Base-by-base conservation (phyloP, 2,113 vertebrate genomes). In the Notothenia coriiceps region DNA sequence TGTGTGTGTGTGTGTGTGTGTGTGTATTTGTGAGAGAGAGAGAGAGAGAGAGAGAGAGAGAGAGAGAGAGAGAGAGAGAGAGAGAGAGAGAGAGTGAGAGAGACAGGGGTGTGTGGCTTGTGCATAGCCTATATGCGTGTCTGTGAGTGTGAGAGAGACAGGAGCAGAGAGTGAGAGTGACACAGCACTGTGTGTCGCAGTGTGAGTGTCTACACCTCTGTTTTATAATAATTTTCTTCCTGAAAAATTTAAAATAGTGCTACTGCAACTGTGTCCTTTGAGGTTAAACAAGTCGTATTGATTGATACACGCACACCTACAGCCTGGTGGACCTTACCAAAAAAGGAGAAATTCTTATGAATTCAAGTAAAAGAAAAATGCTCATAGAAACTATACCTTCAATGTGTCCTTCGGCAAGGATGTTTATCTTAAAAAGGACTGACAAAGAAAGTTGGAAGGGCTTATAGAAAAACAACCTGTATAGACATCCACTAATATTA, bases 101-200 rank as follows among this genome's bases (percentile, higher is more conserved):
- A 60, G n/a, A 55, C 29, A 66, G 59, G 4, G 54, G 69, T 82
- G 84, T 77, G 83, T 79, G 70, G 68, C 77, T 75, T 55, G 72
- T 80, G 83, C 75, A 76, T 70, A 11, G 83, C 59, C 65, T 66
- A 56, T 62, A 64, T 72, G 68, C 65, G 69, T 79, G 71, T 84
- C 61, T 61, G 79, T 66, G 74, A 49, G 85, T 77, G 85, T 62
- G 80, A 71, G 79, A 86, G 77, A 85, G 88, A 82, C 82, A 72
- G 75, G 66, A 85, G 68, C 64, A 79, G 79, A 83, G 57, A 86
- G 71, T 15, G 15, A 72, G 86, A 79, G 73, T 88, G 82, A 87
- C 85, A 86, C 72, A 80, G 77, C 40, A 64, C 78, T 61, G 82
- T 83, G 73, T 86, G n/a, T 82, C 25, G 0, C 67, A 66, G 60